These are phyloP conservation scores for Macroglossus sobrinus DNA, from an alignment of 2,113 vertebrate species.

Conservation along the genomic window DNA sequence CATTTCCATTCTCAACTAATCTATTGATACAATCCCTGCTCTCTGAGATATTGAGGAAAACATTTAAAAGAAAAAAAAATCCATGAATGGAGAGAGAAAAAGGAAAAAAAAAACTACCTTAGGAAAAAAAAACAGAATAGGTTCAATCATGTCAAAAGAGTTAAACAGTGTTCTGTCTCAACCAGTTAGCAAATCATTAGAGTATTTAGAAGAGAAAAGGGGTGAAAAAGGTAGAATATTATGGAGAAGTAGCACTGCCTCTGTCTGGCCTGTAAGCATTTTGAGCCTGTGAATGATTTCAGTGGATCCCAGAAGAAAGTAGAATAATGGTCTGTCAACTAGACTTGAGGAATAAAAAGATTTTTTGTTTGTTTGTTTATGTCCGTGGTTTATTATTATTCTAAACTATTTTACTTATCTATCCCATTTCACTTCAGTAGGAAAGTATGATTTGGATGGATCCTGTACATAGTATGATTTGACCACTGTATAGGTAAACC, in stretches of 20 bases:
- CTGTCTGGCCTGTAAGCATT: background rate
- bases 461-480: background rate
- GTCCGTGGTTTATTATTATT: background rate
- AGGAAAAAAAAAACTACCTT: background rate
- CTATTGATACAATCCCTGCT: background rate
- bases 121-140: background rate
- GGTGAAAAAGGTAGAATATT: background rate
- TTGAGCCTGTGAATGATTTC: background rate
- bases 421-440: background rate
- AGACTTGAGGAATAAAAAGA: background rate
- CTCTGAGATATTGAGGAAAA: background rate
- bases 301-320: background rate
- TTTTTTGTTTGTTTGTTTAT: background rate
- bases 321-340: background rate
- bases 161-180: background rate
- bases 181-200: background rate
- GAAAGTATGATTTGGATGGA: background rate
- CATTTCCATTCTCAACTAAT: background rate
- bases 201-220: background rate
- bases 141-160: background rate
- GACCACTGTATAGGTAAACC: background rate
- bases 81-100: background rate
- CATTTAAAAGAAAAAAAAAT: background rate
- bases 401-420: background rate
- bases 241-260: background rate